A percentile compares a stretch with the other conserved stretches of the same genome.
These are phyloP conservation scores for Amniataba percoides DNA, from an alignment of 2,797 vertebrate genomes.

Conservation along the genomic window DNA sequence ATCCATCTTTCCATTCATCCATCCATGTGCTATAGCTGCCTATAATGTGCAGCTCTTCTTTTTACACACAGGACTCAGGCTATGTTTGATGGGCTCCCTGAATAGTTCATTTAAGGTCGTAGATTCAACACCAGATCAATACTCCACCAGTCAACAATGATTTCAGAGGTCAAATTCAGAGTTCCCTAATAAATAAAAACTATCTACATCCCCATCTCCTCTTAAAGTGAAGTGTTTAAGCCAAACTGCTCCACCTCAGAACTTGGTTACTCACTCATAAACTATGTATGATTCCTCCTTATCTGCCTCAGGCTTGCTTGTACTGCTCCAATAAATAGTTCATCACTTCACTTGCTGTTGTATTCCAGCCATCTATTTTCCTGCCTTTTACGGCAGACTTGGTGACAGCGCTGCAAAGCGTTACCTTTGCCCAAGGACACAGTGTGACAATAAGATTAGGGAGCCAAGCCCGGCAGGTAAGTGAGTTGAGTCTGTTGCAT, in stretches of 20 bases:
- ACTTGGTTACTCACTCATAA: conserved; percentile 59
- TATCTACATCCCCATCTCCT: conserved; percentile 29
- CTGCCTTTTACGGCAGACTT: conserved; percentile 54
- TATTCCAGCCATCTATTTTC: conserved; percentile 63
- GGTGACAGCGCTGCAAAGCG: conserved; percentile 45
- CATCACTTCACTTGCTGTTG: conserved; percentile 61
- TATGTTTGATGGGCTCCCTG: conserved; percentile 3
- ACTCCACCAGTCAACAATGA: background rate
- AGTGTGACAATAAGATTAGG: conserved; percentile 68
- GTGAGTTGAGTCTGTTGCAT: conserved; percentile 46
- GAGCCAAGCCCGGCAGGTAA: conserved; percentile 40
- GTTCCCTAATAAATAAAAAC: conserved; percentile 18
- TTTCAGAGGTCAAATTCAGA: conserved; percentile 23
- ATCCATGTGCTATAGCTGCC: background rate
- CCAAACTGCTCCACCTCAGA: conserved; percentile 26
- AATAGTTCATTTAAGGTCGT: background rate
- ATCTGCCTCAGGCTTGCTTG: conserved; percentile 66
- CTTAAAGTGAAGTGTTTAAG: conserved; percentile 41
- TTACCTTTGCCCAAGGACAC: conserved; percentile 72
- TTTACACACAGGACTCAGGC: background rate
- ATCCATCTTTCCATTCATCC: background rate
- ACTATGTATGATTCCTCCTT: conserved; percentile 61
- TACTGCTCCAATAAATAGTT: conserved; percentile 71
- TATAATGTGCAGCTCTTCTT: background rate
- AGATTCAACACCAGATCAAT: background rate